Percentiles rank a stretch among this genome's conserved stretches.
Evolutionary conservation across 2,888 invertebrate genomes (phyloP).

Genomic region (Chirona hameri): DNA sequence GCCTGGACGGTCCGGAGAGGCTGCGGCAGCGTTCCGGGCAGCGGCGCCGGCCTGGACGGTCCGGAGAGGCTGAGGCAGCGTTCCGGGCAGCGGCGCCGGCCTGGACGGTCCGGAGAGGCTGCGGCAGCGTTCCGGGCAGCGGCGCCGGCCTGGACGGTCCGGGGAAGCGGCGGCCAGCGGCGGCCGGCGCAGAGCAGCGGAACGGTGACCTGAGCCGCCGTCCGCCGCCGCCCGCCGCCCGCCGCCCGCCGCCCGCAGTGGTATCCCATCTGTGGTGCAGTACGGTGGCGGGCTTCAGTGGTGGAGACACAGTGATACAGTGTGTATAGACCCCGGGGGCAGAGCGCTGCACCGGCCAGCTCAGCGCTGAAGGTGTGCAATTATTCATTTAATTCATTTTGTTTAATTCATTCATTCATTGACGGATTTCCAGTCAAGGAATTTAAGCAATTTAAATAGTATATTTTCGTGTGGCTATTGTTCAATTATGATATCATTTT

Average conservation of each 20-base stretch:
- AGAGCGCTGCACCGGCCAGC: background rate
- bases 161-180: background rate
- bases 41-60: too few relatives aligned
- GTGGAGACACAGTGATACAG: background rate
- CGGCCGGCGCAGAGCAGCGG: background rate
- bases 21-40: too few relatives aligned
- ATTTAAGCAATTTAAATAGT: background rate
- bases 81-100: background rate
- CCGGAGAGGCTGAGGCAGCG: too few relatives aligned
- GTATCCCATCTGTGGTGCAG: background rate
- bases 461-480: background rate
- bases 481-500: background rate
- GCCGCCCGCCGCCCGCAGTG: background rate
- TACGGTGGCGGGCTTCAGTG: background rate
- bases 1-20: too few relatives aligned
- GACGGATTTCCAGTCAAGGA: background rate
- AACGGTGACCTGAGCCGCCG: background rate
- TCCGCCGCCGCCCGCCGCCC: too few relatives aligned
- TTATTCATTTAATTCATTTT: background rate
- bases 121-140: background rate
- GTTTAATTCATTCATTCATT: background rate
- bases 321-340: background rate
- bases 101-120: too few relatives aligned
- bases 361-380: background rate
- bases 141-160: background rate